These are phyloP conservation scores for Batillaria attramentaria DNA, from an alignment of 1,140 invertebrate species.

Conservation along the genomic window DNA sequence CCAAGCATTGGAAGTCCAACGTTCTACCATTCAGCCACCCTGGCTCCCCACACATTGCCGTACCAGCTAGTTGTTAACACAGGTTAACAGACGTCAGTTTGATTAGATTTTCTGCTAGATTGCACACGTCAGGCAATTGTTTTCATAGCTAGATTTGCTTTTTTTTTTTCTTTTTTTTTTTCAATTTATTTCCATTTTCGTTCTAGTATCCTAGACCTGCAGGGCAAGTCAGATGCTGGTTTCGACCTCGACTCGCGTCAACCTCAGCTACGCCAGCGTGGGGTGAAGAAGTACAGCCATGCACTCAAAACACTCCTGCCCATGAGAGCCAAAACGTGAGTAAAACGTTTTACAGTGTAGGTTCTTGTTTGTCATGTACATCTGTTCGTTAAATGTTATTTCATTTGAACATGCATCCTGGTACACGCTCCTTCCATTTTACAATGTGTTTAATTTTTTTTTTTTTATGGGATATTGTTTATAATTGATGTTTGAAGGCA, in stretches of 20 bases:
- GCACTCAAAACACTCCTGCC: not conserved
- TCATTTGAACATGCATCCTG: not conserved
- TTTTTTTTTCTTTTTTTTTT: not conserved
- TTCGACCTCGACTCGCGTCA: not conserved
- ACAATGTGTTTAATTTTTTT: not conserved
- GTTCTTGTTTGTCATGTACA: not conserved
- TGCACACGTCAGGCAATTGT: too few relatives aligned
- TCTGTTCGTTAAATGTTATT: not conserved
- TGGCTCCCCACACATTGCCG: too few relatives aligned
- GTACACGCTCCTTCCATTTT: not conserved
- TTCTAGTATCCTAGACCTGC: not conserved
- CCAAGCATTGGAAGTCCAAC: too few relatives aligned
- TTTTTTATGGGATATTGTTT: too few relatives aligned
- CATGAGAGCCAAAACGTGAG: constrained; percentile 3
- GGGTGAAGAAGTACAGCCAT: not conserved
- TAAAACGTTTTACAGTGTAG: not conserved
- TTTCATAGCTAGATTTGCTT: not conserved
- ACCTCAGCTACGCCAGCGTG: not conserved
- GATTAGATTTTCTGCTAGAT: too few relatives aligned
- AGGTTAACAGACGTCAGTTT: too few relatives aligned
- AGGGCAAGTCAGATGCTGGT: not conserved
- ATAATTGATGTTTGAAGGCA: not conserved
- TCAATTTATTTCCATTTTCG: not conserved
- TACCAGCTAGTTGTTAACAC: not conserved
- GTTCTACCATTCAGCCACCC: too few relatives aligned